These are phyloP conservation scores for Sphaerodactylus townsendi DNA, from an alignment of 2,113 vertebrate genomes.

Conservation along the genomic window DNA sequence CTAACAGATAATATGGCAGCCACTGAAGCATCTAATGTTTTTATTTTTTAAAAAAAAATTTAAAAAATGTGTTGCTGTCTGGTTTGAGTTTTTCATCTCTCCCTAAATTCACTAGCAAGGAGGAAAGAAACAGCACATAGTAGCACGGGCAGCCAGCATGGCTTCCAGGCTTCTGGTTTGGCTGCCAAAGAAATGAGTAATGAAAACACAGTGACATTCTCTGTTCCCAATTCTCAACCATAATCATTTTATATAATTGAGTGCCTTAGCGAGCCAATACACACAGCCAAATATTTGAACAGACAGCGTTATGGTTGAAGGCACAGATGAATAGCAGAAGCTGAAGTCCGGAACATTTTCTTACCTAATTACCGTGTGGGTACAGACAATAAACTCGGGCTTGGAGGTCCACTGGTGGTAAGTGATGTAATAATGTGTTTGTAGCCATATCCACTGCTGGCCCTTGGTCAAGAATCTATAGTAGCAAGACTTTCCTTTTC, in stretches of 20 bases:
- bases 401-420: slow-evolving; percentile 95
- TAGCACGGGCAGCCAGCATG: rapidly evolving
- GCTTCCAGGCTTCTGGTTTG: neutral
- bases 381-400: slow-evolving; percentile 88
- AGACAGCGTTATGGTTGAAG: neutral
- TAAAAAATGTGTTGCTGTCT: neutral
- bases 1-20: neutral
- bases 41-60: slow-evolving; percentile 18
- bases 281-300: slow-evolving; percentile 2
- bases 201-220: slow-evolving; percentile 10
- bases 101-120: neutral
- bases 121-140: slow-evolving; percentile 4
- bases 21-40: slow-evolving; percentile 13
- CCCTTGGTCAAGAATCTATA: slow-evolving; percentile 90
- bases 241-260: neutral
- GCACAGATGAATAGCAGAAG: neutral
- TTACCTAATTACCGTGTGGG: slow-evolving; percentile 87
- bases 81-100: slow-evolving; percentile 16
- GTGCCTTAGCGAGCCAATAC: neutral
- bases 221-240: neutral
- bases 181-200: neutral
- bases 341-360: neutral
- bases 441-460: slow-evolving; percentile 88
- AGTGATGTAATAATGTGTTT: slow-evolving; percentile 88
- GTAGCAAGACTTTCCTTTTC: slow-evolving; percentile 90